phyloP scores from a whole-genome alignment of 1,140 invertebrate species.

The Micrasema minimum region DNA sequence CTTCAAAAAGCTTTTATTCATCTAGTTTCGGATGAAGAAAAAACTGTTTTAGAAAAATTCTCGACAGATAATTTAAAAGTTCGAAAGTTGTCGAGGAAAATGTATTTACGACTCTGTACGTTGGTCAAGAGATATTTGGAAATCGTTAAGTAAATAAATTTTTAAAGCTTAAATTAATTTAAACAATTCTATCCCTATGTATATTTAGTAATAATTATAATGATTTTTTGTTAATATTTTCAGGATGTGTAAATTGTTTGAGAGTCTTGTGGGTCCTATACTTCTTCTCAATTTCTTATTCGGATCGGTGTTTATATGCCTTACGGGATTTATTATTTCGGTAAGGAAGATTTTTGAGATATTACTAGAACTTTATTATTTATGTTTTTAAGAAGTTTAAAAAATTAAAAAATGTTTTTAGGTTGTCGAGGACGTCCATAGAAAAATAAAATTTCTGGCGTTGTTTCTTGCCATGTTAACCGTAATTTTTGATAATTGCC shows the following conservation, averaged over 20 bases:
- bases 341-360: constrained; percentile 19
- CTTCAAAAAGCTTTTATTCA: not conserved
- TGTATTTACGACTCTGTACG: not conserved
- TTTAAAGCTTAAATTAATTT: not conserved
- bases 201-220: no score
- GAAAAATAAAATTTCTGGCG: constrained; percentile 35
- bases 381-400: no score
- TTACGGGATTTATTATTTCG: constrained; percentile 24
- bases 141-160: constrained; percentile 17
- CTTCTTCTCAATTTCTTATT: constrained; percentile 36
- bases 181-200: not conserved
- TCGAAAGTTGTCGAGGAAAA: not conserved
- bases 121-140: constrained; percentile 12
- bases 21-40: constrained; percentile 24
- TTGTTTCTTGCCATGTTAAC: constrained; percentile 24
- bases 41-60: not conserved
- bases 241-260: constrained; percentile 14
- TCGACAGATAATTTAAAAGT: not conserved
- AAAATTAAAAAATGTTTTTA: no score
- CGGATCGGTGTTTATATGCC: constrained; percentile 38
- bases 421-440: constrained; percentile 32
- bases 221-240: constrained; percentile 3
- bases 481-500: constrained; percentile 32
- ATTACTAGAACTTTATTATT: no score
- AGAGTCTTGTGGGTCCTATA: constrained; percentile 8